Evolutionary conservation across 92 coral and sea anemone species (phyloP).

Genomic region (Meandrina meandrites): DNA sequence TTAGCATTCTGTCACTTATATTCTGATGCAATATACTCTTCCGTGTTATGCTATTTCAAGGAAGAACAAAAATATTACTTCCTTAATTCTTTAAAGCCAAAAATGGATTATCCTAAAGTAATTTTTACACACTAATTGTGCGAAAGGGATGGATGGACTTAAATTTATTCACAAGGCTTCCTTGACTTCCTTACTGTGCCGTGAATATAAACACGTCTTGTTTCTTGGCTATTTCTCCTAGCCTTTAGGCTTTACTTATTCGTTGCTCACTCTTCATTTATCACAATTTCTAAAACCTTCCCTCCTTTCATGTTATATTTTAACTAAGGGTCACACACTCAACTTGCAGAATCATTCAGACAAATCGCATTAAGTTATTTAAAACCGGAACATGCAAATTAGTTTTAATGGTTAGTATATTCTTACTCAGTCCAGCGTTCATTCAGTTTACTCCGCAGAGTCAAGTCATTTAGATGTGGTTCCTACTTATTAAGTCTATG

Average conservation of each 20-base stretch:
- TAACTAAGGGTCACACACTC: neutral
- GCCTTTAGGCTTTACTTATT: neutral
- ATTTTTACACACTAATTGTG: neutral
- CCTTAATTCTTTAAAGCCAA: neutral
- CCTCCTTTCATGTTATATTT: neutral
- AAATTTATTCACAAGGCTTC: neutral
- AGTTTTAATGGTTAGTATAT: neutral
- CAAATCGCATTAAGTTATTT: neutral
- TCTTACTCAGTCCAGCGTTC: neutral
- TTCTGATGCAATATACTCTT: neutral
- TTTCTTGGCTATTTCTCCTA: neutral
- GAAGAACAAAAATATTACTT: neutral
- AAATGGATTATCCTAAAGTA: neutral
- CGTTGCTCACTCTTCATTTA: neutral
- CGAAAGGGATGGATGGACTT: neutral
- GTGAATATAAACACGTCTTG: neutral
- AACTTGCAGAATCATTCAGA: neutral
- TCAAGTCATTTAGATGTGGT: neutral
- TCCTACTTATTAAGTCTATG: neutral
- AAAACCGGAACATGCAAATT: neutral
- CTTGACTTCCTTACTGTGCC: neutral
- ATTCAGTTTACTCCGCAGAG: neutral
- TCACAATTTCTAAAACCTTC: neutral
- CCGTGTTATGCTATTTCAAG: neutral
- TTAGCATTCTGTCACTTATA: neutral